A percentile compares a stretch with the other conserved stretches of the same genome.
Evolutionary conservation across 2,888 invertebrate species (phyloP).

Genomic region (Epinotia bilunana): DNA sequence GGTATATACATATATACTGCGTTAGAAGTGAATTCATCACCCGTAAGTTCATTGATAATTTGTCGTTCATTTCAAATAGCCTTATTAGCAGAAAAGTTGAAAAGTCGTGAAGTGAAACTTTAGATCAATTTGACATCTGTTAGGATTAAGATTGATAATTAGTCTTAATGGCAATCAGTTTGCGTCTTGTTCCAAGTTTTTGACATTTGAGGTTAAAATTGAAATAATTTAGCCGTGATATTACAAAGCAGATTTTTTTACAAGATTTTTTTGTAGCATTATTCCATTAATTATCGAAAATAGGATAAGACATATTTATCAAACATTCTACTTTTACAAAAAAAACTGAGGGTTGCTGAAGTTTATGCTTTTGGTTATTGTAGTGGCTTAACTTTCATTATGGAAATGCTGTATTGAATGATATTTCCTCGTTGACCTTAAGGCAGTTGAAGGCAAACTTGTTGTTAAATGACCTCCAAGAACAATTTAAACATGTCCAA

Average conservation of each 20-base stretch:
- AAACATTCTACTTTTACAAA: too few species aligned
- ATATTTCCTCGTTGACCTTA: background rate
- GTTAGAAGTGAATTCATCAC: too few species aligned
- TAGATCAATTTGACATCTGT: background rate
- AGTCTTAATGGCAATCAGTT: background rate
- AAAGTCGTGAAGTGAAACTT: background rate
- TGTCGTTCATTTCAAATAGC: background rate
- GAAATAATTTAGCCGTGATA: too few species aligned
- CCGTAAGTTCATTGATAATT: background rate
- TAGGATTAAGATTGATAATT: background rate
- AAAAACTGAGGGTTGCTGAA: too few species aligned
- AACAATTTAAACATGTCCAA: background rate
- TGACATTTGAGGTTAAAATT: background rate
- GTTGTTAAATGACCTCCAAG: background rate
- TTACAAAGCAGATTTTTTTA: too few species aligned
- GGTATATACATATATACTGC: too few species aligned
- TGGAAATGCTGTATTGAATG: background rate
- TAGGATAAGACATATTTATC: too few species aligned
- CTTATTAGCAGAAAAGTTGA: background rate
- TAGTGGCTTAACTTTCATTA: background rate
- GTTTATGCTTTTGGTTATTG: too few species aligned
- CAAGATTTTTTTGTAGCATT: too few species aligned
- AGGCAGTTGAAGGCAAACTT: background rate
- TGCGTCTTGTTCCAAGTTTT: background rate
- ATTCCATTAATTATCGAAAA: too few species aligned